Evolutionary conservation across 2,888 invertebrate species (phyloP), one percentile per base, ranked within the genome.

Genomic region (Dynastes maya): DNA sequence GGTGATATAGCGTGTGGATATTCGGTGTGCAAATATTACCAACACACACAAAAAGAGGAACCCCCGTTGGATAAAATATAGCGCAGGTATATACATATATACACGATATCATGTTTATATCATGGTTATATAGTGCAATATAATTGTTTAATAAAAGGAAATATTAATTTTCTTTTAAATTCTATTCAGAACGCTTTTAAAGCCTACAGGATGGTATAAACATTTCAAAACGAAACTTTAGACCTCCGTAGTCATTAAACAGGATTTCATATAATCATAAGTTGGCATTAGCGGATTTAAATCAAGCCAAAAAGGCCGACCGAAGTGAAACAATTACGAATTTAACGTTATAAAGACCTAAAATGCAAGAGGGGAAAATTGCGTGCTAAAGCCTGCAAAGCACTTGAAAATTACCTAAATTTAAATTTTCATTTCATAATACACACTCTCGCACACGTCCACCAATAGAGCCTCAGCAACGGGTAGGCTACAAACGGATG

Each of bases 361-460:
- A 58, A 61, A 58, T 72, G 58, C 45, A 45, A n/a, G n/a, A 55
- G 53, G 61, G 40, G 58, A 72, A 72, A 72, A 72, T 61, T 61
- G 72, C 72, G 58, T 40, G 58, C 37, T 61, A 61, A 72, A 68
- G 68, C 68, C 49, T 22, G 68, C 51, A 68, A 68, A 72, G 61
- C 72, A 61, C 72, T 58, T 72, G 58, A 72, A 58, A 72, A 72
- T 72, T 72, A 72, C 72, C 58, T 61, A 72, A 72, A 72, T 72
- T 72, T 72, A 72, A 72, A 72, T 72, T 72, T 72, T 72, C 72
- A 72, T 72, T 72, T 72, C 68, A 61, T 45, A 61, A 45, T 61
- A 72, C 72, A 40, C 61, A 55, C 32, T 29, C 53, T 29, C 53
- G 40, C 22, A 72, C 45, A 72, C 72, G 37, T 16, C 8, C 8